Evolutionary conservation across 2,797 vertebrate species (phyloP), one percentile per base, ranked within the genome.

Genomic region (Okamejei kenojei): DNA sequence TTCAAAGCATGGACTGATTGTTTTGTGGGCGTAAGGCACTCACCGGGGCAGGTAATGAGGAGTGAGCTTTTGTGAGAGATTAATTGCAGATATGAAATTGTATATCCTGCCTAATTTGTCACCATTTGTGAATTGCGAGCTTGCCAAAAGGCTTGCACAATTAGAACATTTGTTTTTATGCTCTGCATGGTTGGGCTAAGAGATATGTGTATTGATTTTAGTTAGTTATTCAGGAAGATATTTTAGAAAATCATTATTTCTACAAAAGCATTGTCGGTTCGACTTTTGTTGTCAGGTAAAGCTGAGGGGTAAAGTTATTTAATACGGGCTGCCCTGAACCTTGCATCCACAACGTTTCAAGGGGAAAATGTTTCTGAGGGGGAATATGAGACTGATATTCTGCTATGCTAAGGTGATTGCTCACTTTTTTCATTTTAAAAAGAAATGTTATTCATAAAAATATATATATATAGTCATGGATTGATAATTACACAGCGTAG

Each of bases 181-280:
- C 32, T 68, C 61, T 68, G 7, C 17, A 35, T 68, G 61, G 32
- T 35, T n/a, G 32, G 2, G 63, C 17, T 17, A 32, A 54, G 84
- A 88, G n/a, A 68, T 88, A 35, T 68, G 17, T 68, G 32, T 68
- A 88, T 88, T 88, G 84, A 88, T 88, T 17, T 32, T 68, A 35
- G 84, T 88, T 88, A 88, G 84, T 68, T 35, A 88, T 88, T 88
- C 32, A 21, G 61, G 68, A 26, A 88, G 84, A 86, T 63, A 21
- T 17, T 68, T 10, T 2, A 88, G 65, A 88, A 88, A 84, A 86
- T 35, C 84, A 68, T 88, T 88, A 68, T 68, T 29, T 61, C 9
- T 6, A 58, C 81, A 61, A n/a, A 68, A 68, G 15, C 84, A 88
- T 7, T 35, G 68, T 35, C n/a, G 3, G 84, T 88, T 68, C 65